Base-by-base conservation (phyloP, 2,888 invertebrate genomes). In the Autographa gamma region DNA sequence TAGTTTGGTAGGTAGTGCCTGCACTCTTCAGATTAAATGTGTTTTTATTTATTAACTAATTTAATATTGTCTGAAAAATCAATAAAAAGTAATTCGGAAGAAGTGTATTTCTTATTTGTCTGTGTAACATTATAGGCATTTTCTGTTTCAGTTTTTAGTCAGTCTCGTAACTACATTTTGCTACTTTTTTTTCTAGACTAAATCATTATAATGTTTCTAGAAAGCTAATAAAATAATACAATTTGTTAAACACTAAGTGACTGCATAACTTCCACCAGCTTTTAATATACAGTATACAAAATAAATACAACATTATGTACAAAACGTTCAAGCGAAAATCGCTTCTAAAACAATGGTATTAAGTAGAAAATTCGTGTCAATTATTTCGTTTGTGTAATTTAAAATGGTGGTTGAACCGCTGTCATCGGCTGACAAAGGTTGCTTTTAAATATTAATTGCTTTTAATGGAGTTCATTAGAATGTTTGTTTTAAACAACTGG, bases 371-470 rank as follows among this genome's bases (percentile, higher is more conserved):
- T 61, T 68, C 43, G 61, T 64, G 32, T 69, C 69, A 19, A 65
- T 60, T 67, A 18, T 32, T 69, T 69, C 70, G 54, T 70, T 73
- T 69, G 60, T 63, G 64, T 61, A 64, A 31, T 31, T 69, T 65
- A 69, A 61, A 71, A 76, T 69, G 69, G 63, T 66, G 62, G 68
- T 66, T 78, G 60, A 73, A 77, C 71, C 81, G 66, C 79, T 82
- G 83, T 81, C 84, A 77, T 71, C 65, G 34, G 62, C 72, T 85
- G 86, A 84, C 83, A 79, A 82, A 82, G 85, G 85, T 81, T 76
- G 71, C 67, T 62, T 69, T 66, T 86, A 83, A 88, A 89, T 84
- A 85, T 82, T 88, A 87, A 88, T 84, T 77, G 78, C 84, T 87
- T 85, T 73, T 82, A 89, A 87, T 88, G 85, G 86, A 74, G 77